Base-by-base conservation (phyloP, 2,113 vertebrate species). In the Plecturocebus donacophilus region DNA sequence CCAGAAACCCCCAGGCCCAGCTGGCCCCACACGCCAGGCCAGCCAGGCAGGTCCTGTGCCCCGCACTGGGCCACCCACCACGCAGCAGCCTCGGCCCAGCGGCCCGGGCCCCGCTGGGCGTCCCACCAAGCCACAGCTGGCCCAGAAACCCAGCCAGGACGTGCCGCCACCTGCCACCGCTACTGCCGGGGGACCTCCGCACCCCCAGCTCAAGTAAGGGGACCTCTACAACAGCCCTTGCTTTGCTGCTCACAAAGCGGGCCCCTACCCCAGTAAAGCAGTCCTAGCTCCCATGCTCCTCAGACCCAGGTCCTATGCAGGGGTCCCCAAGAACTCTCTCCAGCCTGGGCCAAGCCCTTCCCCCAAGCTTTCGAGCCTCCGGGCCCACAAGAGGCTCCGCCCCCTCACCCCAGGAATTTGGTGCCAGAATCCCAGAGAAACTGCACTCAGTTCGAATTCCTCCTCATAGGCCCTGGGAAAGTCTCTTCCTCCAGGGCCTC, bases 161-260 rank as follows among this genome's bases (percentile, higher is more conserved):
- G 98, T 97, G 98, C 49, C 97, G 3, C 98, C 97, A 92, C 93
- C 97, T 8, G 87, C 96, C 84, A 92, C 90, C 9, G 92, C 97
- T 7, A 79, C 97, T 96, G 97, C 97, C 58, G 99, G 99, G 96
- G 97, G 95, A 96, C 96, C 97, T 86, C 94, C 98, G n/a, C 98
- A 99, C 77, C 99, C 99, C 90, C 99, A 99, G 95, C 99, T 99
- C 97, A 99, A 99, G 99, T 99, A 99, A 99, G 99, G 88, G 96
- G 86, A 95, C 79, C 49, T 61, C 84, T 40, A 96, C 56, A 76
- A 90, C 84, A 95, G 96, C 80, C 83, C 52, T 93, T 1, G 2
- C 56, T 88, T 93, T 89, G 83, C 92, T 97, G 96, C 71, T 97
- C 73, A 77, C 92, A 54, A 70, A 92, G 87, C 49, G 13, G 47